Percentiles rank a stretch among this genome's conserved stretches.
These are phyloP conservation scores for Catharus fuscescens DNA, from an alignment of 2,113 vertebrate genomes.

Conservation along the genomic window DNA sequence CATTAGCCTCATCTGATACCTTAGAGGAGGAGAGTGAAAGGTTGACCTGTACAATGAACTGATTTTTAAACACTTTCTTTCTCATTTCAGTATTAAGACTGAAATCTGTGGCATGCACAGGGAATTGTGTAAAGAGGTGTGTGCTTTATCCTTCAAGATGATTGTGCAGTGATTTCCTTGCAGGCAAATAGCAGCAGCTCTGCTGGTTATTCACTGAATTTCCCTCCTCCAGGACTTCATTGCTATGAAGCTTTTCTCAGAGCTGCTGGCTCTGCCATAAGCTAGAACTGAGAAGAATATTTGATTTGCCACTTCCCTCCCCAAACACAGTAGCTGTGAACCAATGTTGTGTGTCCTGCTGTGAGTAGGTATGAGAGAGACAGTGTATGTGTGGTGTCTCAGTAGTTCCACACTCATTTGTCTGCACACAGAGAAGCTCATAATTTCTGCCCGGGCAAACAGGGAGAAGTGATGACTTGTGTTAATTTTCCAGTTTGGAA, in stretches of 20 bases:
- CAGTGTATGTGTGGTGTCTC: neutral
- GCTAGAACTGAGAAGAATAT: neutral
- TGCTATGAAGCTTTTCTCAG: neutral
- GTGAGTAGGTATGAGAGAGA: neutral
- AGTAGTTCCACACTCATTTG: neutral
- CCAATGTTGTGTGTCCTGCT: neutral
- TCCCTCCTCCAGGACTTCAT: neutral
- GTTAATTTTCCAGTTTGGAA: slow-evolving; percentile 43
- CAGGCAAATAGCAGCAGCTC: neutral
- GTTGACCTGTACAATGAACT: neutral
- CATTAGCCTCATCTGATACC: neutral
- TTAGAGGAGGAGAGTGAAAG: neutral
- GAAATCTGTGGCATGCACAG: neutral
- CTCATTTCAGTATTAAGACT: neutral
- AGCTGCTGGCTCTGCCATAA: neutral
- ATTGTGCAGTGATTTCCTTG: neutral
- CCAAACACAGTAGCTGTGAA: accelerated
- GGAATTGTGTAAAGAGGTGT: neutral
- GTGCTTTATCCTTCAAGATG: neutral
- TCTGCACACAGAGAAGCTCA: neutral
- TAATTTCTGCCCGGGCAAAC: neutral
- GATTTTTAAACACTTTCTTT: neutral
- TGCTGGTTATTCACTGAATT: neutral
- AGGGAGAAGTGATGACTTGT: slow-evolving; percentile 14
- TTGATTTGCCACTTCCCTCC: neutral